phyloP scores from a whole-genome alignment of 2,797 vertebrate species.

The Sebastes hubbsi region DNA sequence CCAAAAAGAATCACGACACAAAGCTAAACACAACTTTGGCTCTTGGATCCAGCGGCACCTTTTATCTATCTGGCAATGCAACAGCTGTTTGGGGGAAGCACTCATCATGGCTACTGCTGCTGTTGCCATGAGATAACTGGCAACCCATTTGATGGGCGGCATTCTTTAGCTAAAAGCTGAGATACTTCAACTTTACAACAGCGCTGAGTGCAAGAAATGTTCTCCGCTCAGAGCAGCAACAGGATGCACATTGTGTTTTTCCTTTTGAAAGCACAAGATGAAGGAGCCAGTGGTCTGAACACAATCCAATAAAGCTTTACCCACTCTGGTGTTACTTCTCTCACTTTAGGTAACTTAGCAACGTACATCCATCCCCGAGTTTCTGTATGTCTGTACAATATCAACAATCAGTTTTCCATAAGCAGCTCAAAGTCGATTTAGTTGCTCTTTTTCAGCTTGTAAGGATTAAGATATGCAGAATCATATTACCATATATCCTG shows the following conservation, averaged over 20 bases:
- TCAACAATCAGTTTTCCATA: not conserved
- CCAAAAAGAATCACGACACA: not conserved
- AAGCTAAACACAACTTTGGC: constrained; percentile 38
- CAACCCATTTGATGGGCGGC: constrained; percentile 17
- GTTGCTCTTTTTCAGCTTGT: not conserved
- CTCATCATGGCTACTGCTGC: constrained; percentile 26
- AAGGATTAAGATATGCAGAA: not conserved
- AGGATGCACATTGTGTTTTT: not conserved
- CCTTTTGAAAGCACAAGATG: not conserved
- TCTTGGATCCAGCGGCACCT: constrained; percentile 21
- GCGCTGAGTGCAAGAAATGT: not conserved
- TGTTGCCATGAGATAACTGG: constrained; percentile 55
- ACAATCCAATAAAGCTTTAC: constrained; percentile 1
- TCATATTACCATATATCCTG: not conserved
- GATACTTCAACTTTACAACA: constrained; percentile 30
- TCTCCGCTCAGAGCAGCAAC: not conserved
- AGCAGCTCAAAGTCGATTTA: not conserved
- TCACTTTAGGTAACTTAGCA: constrained; percentile 22
- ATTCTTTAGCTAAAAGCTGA: constrained; percentile 25
- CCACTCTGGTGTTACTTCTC: constrained; percentile 2
- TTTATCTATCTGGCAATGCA: constrained; percentile 20
- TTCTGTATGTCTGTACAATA: constrained; percentile 1
- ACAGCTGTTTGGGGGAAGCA: constrained; percentile 21
- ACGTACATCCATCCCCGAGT: not conserved
- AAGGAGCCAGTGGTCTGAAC: constrained; percentile 4